A percentile compares a stretch with the other conserved stretches of the same genome.
These are phyloP conservation scores for Serilophus lunatus DNA, from an alignment of 2,113 vertebrate genomes.

Conservation along the genomic window DNA sequence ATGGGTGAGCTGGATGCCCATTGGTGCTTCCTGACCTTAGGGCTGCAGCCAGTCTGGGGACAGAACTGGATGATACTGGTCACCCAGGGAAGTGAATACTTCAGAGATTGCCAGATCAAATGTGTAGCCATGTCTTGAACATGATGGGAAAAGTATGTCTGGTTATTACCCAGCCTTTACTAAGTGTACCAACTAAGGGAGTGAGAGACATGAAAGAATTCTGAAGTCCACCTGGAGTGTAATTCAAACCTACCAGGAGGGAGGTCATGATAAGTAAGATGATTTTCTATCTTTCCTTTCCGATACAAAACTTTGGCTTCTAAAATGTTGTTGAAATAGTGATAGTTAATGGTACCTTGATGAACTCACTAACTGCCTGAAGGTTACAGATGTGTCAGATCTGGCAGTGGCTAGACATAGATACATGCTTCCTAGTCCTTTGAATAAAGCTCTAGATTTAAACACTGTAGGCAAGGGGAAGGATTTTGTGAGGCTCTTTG, in stretches of 20 bases:
- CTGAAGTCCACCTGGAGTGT: constrained; percentile 34
- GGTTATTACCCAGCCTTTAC: constrained; percentile 32
- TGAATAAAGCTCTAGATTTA: constrained; percentile 2
- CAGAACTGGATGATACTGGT: neutral
- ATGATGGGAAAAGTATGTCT: constrained; percentile 27
- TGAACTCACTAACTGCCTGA: neutral
- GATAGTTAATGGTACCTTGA: neutral
- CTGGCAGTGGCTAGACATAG: neutral
- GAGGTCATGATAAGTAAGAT: constrained; percentile 54
- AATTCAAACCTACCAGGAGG: constrained; percentile 56
- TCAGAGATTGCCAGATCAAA: neutral
- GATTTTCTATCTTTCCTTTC: constrained; percentile 41
- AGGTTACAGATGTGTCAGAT: neutral
- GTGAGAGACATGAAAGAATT: constrained; percentile 57
- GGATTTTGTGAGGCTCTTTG: neutral
- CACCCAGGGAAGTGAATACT: neutral
- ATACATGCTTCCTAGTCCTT: neutral
- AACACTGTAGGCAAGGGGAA: neutral
- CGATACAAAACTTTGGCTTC: constrained; percentile 48
- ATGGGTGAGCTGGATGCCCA: neutral
- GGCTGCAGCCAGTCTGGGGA: neutral
- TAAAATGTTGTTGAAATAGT: constrained; percentile 33
- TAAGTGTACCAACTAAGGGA: constrained; percentile 64
- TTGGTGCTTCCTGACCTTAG: fast-evolving
- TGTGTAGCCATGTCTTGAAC: neutral